These are phyloP conservation scores for Spinibarbus caldwelli DNA, from an alignment of 2,797 vertebrate genomes.

Conservation along the genomic window DNA sequence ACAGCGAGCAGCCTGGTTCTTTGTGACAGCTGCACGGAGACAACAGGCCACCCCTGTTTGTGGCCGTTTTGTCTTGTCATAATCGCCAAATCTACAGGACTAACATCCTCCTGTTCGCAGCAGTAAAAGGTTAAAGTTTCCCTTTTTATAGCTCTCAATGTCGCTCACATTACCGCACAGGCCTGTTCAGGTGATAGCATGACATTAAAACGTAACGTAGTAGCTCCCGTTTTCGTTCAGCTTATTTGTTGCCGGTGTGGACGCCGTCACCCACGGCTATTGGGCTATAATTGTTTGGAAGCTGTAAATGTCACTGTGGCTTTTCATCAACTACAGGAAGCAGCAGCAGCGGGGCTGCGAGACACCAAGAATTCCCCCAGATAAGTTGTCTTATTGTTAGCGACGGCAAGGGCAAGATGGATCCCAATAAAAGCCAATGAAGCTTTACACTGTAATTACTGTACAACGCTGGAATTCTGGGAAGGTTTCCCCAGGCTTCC, in stretches of 20 bases:
- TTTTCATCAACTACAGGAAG: conserved; percentile 62
- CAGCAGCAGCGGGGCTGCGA: conserved; percentile 40
- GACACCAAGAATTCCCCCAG: conserved; percentile 31
- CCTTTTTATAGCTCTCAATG: background rate
- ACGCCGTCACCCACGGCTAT: conserved; percentile 50
- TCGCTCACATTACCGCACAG: background rate
- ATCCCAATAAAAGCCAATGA: conserved; percentile 69
- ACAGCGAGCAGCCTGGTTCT: conserved; percentile 10
- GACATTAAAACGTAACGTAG: conserved; percentile 46
- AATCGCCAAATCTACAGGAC: conserved; percentile 29
- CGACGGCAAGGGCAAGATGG: conserved; percentile 62
- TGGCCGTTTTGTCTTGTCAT: conserved; percentile 31
- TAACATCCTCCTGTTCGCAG: conserved; percentile 11
- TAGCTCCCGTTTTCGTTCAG: conserved; percentile 2
- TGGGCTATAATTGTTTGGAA: conserved; percentile 72
- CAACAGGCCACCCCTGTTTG: conserved; percentile 12
- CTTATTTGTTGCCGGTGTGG: conserved; percentile 29
- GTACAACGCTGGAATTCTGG: conserved; percentile 53
- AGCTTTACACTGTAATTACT: conserved; percentile 71
- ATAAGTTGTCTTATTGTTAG: conserved; percentile 60
- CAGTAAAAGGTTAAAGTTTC: conserved; percentile 36
- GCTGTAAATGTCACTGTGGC: conserved; percentile 79
- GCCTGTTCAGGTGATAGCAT: conserved; percentile 32
- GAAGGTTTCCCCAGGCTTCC: conserved; percentile 44
- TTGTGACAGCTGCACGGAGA: conserved; percentile 21